Evolutionary conservation across 2,113 vertebrate species (phyloP), one percentile per base, ranked within the genome.

Genomic region (Pedionomus torquatus): DNA sequence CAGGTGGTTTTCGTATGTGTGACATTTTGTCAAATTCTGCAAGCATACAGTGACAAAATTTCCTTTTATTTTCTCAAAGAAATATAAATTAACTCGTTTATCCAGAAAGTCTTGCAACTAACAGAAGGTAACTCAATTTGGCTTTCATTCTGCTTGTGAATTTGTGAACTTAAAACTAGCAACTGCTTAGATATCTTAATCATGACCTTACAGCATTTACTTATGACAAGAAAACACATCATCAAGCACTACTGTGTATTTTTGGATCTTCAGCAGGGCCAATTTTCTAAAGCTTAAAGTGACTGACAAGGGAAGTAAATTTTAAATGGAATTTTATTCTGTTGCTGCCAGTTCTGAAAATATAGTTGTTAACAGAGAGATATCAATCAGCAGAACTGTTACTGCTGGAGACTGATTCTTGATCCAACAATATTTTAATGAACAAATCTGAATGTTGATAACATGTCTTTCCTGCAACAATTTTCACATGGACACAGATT

Each of bases 141-240:
- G 37, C 49, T 83, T 25, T 80, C 85, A 69, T 88, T 86, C 83
- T 92, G 13, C 21, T 61, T 87, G 69, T 44, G 41, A 88, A 90
- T 96, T 75, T 87, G 52, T 52, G 65, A 91, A 79, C 66, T 96
- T 91, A 79, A 87, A 95, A 76, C 51, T 85, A 94, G 52, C 69
- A 93, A 82, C 70, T 83, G 37, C 41, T 89, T 91, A 72, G 57
- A 68, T 58, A 51, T 84, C 37, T 82, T 91, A 20, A 55, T 87
- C 12, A 6, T 48, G 74, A 91, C 60, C 51, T 48, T 57, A 33
- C 10, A 82, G 18, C 0, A 0, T 49, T 76, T 85, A 79, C 24
- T 93, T 69, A 37, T 31, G 44, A 64, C 66, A 80, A 88, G 52
- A 92, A 83, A 93, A 77, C 20, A 72, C 35, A 77, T 64, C 49